Evolutionary conservation across 2,113 vertebrate genomes (phyloP).

Genomic region (Tachysurus fulvidraco): DNA sequence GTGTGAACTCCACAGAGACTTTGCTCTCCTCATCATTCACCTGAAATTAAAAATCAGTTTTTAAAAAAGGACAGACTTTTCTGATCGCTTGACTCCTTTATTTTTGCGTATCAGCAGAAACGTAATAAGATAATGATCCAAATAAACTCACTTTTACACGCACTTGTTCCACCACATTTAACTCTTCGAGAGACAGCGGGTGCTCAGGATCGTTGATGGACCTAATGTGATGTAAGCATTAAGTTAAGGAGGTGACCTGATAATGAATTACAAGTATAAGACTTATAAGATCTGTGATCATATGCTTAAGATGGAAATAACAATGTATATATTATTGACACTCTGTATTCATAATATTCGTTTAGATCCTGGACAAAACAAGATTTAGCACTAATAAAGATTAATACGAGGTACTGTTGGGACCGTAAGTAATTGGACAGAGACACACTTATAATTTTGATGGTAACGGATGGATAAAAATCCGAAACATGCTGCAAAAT

Average conservation of each 20-base stretch:
- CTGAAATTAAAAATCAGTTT: constrained; percentile 61
- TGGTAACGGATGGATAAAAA: no score
- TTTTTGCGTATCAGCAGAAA: neutral
- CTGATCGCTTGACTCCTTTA: neutral
- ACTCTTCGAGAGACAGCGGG: constrained; percentile 89
- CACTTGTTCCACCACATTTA: constrained; percentile 92
- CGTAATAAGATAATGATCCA: neutral
- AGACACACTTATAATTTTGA: no score
- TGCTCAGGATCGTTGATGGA: constrained; percentile 95
- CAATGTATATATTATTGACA: neutral
- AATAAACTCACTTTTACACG: constrained; percentile 79
- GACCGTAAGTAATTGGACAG: no score
- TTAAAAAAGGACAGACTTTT: neutral
- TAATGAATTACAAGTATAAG: neutral
- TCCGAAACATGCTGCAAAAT: no score
- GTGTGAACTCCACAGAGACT: constrained; percentile 87
- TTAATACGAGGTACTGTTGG: neutral
- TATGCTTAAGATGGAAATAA: neutral
- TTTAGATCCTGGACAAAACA: neutral
- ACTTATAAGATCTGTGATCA: neutral
- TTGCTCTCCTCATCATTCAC: constrained; percentile 81
- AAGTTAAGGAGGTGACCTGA: constrained; percentile 72
- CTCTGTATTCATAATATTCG: neutral
- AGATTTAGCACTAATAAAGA: neutral
- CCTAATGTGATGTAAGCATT: constrained; percentile 84